These are phyloP conservation scores for Acheta domesticus DNA, from an alignment of 2,888 invertebrate genomes.

Conservation along the genomic window DNA sequence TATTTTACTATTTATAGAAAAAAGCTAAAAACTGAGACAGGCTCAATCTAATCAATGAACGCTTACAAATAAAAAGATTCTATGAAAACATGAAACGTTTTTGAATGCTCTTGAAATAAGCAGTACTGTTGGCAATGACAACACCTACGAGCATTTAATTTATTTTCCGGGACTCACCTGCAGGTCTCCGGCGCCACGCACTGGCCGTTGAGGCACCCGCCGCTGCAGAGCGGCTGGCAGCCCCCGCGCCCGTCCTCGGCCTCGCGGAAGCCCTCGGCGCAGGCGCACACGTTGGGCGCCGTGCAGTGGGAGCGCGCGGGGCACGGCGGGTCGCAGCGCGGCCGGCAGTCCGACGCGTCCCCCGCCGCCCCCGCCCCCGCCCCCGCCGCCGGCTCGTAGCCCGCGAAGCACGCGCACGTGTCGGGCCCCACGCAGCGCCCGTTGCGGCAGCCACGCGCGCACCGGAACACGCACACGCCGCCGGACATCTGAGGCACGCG, in stretches of 20 bases:
- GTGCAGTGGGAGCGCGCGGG: background rate
- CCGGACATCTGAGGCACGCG: background rate
- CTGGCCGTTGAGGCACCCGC: background rate
- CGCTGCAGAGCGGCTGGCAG: background rate
- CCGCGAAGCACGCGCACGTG: background rate
- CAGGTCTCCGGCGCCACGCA: background rate
- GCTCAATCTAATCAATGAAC: too few species aligned
- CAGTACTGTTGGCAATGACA: too few species aligned
- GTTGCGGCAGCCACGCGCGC: background rate
- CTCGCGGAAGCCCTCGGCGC: background rate
- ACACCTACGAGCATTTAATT: too few species aligned
- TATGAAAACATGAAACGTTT: too few species aligned
- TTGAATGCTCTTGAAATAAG: too few species aligned
- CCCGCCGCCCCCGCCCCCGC: too few species aligned
- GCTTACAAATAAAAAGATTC: too few species aligned
- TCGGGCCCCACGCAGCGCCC: slow-evolving; percentile 7
- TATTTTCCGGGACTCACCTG: background rate
- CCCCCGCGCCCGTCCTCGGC: background rate
- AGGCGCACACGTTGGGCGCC: background rate
- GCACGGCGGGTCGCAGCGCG: background rate
- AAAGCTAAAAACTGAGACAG: too few species aligned
- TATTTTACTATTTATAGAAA: too few species aligned
- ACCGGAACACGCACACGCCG: background rate
- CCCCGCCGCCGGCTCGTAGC: background rate
- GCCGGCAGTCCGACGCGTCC: background rate